Evolutionary conservation across 2,113 vertebrate species (phyloP).

Genomic region (Peromyscus leucopus): DNA sequence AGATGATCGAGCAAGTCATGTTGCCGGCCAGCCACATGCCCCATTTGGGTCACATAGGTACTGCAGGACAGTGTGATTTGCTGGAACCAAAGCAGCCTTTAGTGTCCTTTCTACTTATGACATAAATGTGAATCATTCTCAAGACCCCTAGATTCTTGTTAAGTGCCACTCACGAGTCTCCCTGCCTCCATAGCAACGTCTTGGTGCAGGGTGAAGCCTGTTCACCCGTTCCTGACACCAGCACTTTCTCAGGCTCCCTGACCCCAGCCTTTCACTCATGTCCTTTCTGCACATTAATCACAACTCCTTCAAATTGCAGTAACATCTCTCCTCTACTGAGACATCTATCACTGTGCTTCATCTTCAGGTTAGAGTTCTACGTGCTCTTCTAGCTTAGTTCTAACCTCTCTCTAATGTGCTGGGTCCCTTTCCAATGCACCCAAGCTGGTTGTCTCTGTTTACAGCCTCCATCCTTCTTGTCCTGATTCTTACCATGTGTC

Average conservation of each 20-base stretch:
- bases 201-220: background rate
- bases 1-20: background rate
- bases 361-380: background rate
- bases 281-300: rapidly evolving
- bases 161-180: rapidly evolving
- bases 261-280: background rate
- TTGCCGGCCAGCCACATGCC: no score
- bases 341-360: background rate
- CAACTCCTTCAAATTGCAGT: no score
- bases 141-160: background rate
- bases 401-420: no score
- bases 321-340: background rate
- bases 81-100: rapidly evolving
- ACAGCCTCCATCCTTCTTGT: rapidly evolving
- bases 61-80: background rate
- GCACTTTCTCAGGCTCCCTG: background rate
- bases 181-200: no score
- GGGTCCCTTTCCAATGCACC: background rate
- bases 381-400: background rate
- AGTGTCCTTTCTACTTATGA: rapidly evolving
- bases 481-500: rapidly evolving
- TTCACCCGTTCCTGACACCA: background rate
- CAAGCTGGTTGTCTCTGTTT: no score
- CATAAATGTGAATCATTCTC: rapidly evolving
- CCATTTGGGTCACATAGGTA: background rate